phyloP scores from a whole-genome alignment of 2,113 vertebrate species.

The Gadus chalcogrammus region DNA sequence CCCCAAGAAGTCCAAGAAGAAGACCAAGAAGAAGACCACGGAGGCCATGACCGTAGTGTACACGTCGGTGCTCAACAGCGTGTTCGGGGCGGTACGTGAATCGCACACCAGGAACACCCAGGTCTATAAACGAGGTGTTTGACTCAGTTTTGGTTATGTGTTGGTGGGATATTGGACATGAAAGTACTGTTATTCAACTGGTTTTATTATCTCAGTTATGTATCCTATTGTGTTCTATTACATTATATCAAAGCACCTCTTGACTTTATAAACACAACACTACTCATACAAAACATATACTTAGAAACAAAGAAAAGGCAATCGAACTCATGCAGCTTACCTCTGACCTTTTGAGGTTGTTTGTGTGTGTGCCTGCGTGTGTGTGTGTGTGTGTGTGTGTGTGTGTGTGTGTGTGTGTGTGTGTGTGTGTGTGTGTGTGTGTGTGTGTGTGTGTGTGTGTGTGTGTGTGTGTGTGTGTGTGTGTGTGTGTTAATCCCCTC shows the following conservation, averaged over 20 bases:
- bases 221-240: background rate
- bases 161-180: background rate
- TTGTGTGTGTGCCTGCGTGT: no score
- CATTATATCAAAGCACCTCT: background rate
- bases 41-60: constrained; percentile 72
- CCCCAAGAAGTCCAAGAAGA: constrained; percentile 57
- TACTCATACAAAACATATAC: background rate
- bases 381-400: background rate
- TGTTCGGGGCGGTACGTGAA: constrained; percentile 70
- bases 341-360: background rate
- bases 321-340: background rate
- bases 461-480: background rate
- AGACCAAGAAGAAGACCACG: constrained; percentile 60
- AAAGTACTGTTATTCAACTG: background rate
- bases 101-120: background rate
- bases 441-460: background rate
- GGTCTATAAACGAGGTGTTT: background rate
- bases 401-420: background rate
- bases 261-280: background rate
- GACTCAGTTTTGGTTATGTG: background rate
- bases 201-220: background rate
- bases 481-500: background rate
- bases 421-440: background rate
- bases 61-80: constrained; percentile 63
- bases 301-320: background rate